Evolutionary conservation across 2,888 invertebrate species (phyloP).

Genomic region (Aphidius colemani): DNA sequence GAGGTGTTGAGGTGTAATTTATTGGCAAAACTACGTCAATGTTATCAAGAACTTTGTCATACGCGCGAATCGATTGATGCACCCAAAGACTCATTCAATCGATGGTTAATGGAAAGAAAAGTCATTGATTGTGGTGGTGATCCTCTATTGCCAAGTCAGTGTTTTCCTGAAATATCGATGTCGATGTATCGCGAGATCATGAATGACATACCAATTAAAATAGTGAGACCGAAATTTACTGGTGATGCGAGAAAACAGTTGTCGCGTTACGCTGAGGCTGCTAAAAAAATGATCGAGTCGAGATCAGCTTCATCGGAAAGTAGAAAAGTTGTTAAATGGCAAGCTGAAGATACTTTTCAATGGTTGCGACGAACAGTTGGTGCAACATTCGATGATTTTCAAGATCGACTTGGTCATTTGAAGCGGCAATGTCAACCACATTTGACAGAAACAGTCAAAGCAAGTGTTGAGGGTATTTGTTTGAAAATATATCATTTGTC

Average conservation of each 20-base stretch:
- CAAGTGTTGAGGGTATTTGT: conserved; percentile 94
- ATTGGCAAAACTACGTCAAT: conserved; percentile 82
- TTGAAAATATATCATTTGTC: conserved; percentile 91
- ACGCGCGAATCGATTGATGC: conserved; percentile 92
- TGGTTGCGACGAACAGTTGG: conserved; percentile 93
- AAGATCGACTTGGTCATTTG: conserved; percentile 79
- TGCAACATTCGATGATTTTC: conserved; percentile 90
- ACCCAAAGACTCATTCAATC: conserved; percentile 93
- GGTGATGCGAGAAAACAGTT: conserved; percentile 95
- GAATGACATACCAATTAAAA: conserved; percentile 96
- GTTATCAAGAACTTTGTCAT: conserved; percentile 93
- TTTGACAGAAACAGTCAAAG: conserved; percentile 90
- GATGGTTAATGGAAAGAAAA: conserved; percentile 96
- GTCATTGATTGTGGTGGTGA: conserved; percentile 81
- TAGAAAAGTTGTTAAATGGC: conserved; percentile 97
- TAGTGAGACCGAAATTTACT: conserved; percentile 93
- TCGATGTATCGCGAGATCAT: conserved; percentile 97
- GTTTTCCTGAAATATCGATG: conserved; percentile 88
- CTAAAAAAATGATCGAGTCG: conserved; percentile 95
- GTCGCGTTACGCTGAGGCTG: conserved; percentile 92
- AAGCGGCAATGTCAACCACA: conserved; percentile 96
- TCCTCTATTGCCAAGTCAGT: conserved; percentile 88
- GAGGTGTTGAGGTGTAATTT: conserved; percentile 85
- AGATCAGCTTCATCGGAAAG: conserved; percentile 91
- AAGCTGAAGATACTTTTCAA: conserved; percentile 95